Conservation (phyloP, 2,888 invertebrate species). For the Choristoneura rosaceana region DNA sequence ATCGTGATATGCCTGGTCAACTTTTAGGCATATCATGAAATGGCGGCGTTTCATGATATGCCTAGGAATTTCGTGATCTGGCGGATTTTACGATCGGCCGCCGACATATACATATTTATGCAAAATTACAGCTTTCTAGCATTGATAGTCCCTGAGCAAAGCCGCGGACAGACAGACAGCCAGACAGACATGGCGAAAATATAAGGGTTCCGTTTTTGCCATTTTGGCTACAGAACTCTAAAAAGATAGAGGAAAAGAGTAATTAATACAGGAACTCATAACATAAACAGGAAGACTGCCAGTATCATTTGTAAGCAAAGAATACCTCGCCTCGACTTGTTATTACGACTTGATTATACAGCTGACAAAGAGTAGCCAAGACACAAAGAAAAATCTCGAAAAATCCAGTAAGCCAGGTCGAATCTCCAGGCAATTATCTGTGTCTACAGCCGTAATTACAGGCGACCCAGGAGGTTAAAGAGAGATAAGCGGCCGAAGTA, state of each 20-base stretch:
- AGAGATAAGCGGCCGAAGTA: constrained; percentile 61
- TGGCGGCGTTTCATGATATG: no score
- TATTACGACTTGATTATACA: constrained; percentile 33
- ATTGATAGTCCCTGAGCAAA: no score
- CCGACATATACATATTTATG: no score
- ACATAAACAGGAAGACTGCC: constrained; percentile 1
- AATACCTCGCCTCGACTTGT: constrained; percentile 19
- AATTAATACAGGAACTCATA: constrained; percentile 19
- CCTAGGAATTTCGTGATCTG: no score
- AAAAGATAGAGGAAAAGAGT: neutral
- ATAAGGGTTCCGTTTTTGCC: no score
- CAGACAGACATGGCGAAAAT: no score
- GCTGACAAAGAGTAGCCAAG: constrained; percentile 23
- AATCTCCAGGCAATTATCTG: constrained; percentile 68
- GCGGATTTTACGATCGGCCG: no score
- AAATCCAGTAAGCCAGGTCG: constrained; percentile 48
- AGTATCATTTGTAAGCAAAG: constrained; percentile 16
- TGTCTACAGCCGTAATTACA: constrained; percentile 68
- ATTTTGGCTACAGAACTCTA: no score
- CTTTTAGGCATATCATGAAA: no score
- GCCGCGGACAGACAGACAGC: no score
- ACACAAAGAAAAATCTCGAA: constrained; percentile 24
- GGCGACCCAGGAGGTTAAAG: constrained; percentile 53
- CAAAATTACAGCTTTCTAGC: no score
- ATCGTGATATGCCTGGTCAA: no score